A percentile compares a stretch with the other conserved stretches of the same genome.
Conservation (phyloP, 1,140 invertebrate species). For the Drepana arcuata region DNA sequence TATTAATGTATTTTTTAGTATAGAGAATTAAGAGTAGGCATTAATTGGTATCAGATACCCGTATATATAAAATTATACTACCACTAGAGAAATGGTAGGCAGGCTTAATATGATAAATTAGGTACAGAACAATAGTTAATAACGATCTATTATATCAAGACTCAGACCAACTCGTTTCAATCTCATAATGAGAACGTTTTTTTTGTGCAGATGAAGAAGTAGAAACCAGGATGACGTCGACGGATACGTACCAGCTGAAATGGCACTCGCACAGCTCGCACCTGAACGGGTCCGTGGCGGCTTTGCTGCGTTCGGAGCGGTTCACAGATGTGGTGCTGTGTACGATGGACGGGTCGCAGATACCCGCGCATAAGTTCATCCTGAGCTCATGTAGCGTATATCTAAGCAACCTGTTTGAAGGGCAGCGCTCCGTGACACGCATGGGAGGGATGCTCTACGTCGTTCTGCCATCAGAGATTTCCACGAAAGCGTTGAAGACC, state of each 20-base stretch:
- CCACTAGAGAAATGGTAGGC: no score
- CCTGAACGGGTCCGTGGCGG: constrained; percentile 85
- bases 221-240: constrained; percentile 44
- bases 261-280: constrained; percentile 88
- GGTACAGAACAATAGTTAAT: no score
- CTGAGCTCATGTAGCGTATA: constrained; percentile 83
- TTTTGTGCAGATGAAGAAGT: constrained; percentile 13
- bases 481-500: constrained; percentile 83
- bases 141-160: no score
- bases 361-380: constrained; percentile 89
- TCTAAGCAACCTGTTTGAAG: constrained; percentile 71
- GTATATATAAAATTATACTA: no score
- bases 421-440: constrained; percentile 66
- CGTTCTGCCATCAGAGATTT: constrained; percentile 86
- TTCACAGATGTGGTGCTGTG: constrained; percentile 89
- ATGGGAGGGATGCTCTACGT: constrained; percentile 77
- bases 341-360: constrained; percentile 84
- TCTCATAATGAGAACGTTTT: neutral
- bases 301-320: constrained; percentile 82
- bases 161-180: no score
- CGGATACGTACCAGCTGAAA: constrained; percentile 89
- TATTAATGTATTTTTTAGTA: no score
- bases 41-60: no score
- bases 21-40: no score
- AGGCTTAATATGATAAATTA: no score